Evolutionary conservation across 1,140 invertebrate genomes (phyloP).

Genomic region (Papilio machaon): DNA sequence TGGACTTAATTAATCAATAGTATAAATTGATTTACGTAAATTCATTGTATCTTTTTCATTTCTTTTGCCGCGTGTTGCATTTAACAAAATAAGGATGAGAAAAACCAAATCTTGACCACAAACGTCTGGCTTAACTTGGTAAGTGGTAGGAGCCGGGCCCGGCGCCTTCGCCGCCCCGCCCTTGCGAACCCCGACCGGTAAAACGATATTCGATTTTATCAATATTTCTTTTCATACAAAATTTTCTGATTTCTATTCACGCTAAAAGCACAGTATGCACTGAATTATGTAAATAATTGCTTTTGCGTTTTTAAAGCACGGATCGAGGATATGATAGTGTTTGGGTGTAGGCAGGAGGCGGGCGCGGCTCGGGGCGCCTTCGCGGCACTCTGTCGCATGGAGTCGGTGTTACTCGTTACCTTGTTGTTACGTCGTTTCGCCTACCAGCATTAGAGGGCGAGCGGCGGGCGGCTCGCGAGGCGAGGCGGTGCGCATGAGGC

Average conservation of each 20-base stretch:
- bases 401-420: conserved; percentile 76
- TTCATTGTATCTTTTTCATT: conserved; percentile 77
- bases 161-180: conserved; percentile 72
- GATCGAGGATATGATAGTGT: conserved; percentile 44
- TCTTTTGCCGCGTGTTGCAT: conserved; percentile 74
- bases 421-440: conserved; percentile 73
- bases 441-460: conserved; percentile 72
- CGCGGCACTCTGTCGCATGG: conserved; percentile 77
- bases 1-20: not conserved
- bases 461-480: conserved; percentile 62
- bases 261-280: conserved; percentile 55
- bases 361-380: conserved; percentile 65
- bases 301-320: conserved; percentile 51
- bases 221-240: conserved; percentile 40
- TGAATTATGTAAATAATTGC: conserved; percentile 40
- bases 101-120: conserved; percentile 96
- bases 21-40: conserved; percentile 25
- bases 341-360: conserved; percentile 67
- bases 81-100: conserved; percentile 86
- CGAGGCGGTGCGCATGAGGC: conserved; percentile 51
- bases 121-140: conserved; percentile 99
- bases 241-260: conserved; percentile 47
- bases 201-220: conserved; percentile 42
- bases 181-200: conserved; percentile 61
- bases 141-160: conserved; percentile 87